Conservation (phyloP, 2,888 invertebrate genomes). For the Orchesella flavescens region DNA sequence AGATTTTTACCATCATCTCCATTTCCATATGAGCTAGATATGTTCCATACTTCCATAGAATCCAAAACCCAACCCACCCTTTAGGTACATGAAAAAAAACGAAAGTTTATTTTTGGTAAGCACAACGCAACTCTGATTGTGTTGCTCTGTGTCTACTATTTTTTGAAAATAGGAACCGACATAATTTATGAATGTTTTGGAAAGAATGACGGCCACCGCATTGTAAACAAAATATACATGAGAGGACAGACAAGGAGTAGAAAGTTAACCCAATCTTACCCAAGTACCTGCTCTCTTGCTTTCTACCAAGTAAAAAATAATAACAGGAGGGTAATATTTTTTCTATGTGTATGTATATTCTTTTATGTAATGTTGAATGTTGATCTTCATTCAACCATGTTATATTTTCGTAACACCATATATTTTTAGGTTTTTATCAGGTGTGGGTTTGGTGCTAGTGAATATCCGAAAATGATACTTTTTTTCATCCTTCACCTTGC, state of each 20-base stretch:
- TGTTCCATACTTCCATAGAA: too few relatives aligned
- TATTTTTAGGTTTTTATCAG: too few relatives aligned
- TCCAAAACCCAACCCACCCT: background rate
- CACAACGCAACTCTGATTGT: conserved; percentile 27
- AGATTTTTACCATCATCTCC: conserved; percentile 5
- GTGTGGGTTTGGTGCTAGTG: too few relatives aligned
- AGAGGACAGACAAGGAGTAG: background rate
- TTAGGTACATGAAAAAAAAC: background rate
- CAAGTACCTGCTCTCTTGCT: too few relatives aligned
- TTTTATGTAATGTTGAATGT: background rate
- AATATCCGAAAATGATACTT: background rate
- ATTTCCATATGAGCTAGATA: too few relatives aligned
- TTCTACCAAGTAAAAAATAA: background rate
- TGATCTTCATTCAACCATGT: background rate
- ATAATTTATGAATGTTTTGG: conserved; percentile 50
- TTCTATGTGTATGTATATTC: background rate
- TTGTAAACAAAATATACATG: too few relatives aligned
- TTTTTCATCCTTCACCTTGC: background rate
- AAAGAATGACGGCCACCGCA: conserved; percentile 3
- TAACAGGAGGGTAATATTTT: background rate
- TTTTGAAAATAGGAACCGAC: conserved; percentile 50
- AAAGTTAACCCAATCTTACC: too few relatives aligned
- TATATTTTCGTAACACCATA: too few relatives aligned
- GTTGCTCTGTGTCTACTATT: conserved; percentile 12
- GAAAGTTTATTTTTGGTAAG: conserved; percentile 26